These are phyloP conservation scores for Papilio demoleus DNA, from an alignment of 2,888 invertebrate genomes.

Conservation along the genomic window DNA sequence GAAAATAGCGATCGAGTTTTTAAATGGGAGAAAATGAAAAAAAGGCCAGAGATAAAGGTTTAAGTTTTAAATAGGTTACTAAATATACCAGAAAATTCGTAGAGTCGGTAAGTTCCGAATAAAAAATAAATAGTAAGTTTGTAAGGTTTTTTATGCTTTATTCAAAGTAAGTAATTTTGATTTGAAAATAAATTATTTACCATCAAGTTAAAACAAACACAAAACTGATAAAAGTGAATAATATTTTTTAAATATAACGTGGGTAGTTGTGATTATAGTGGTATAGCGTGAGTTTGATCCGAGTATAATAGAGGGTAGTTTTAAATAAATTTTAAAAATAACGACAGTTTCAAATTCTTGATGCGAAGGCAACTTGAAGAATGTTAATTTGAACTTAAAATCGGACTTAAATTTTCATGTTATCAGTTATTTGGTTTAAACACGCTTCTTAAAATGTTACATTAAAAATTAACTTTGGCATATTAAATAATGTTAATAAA, in stretches of 20 bases:
- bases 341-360: slow-evolving; percentile 41
- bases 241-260: slow-evolving; percentile 48
- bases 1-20: no score
- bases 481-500: no score
- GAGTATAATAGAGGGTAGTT: slow-evolving; percentile 52
- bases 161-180: not conserved
- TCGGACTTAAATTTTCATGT: slow-evolving; percentile 12
- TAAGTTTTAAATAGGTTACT: no score
- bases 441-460: not conserved
- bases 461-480: not conserved
- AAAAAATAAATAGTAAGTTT: no score
- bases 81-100: no score
- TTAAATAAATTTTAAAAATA: slow-evolving; percentile 41
- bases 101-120: no score
- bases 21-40: no score
- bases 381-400: slow-evolving; percentile 28
- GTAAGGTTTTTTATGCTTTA: no score
- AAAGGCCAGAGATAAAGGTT: no score
- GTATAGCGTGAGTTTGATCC: slow-evolving; percentile 58
- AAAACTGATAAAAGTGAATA: slow-evolving; percentile 30
- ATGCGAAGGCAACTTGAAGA: slow-evolving; percentile 12
- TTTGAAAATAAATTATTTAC: slow-evolving; percentile 5
- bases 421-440: slow-evolving; percentile 5
- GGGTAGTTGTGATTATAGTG: slow-evolving; percentile 51
- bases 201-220: not conserved